Percentiles rank a stretch among this genome's conserved stretches.
Evolutionary conservation across 2,113 vertebrate genomes (phyloP).

Genomic region (Prietella phreatophila): DNA sequence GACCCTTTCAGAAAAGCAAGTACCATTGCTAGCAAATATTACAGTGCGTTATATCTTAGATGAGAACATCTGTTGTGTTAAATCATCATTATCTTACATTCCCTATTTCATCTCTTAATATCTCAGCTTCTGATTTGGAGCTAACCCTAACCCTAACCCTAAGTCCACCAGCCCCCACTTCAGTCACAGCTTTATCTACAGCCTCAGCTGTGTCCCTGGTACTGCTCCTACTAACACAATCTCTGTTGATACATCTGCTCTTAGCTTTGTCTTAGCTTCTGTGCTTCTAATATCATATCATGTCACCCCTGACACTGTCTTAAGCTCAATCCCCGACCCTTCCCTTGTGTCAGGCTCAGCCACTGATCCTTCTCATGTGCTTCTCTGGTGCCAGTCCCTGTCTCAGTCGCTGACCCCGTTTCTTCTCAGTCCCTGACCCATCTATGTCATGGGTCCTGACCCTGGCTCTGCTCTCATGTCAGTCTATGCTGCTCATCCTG

Average conservation of each 20-base stretch:
- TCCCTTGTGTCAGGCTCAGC: slow-evolving; percentile 15
- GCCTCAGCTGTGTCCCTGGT: neutral
- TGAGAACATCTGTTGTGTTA: neutral
- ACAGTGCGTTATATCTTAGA: neutral
- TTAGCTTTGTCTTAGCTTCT: neutral
- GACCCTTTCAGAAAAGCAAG: neutral
- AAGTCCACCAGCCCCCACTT: slow-evolving; percentile 8
- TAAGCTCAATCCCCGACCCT: slow-evolving; percentile 8
- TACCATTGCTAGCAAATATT: neutral
- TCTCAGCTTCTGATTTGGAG: neutral
- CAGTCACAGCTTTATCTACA: neutral
- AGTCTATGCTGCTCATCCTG: neutral
- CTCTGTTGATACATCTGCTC: slow-evolving; percentile 20
- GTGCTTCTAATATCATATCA: slow-evolving; percentile 1
- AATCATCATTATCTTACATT: neutral
- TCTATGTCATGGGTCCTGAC: slow-evolving; percentile 20
- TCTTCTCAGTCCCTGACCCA: slow-evolving; percentile 16
- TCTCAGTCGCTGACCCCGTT: slow-evolving; percentile 26
- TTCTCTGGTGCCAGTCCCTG: slow-evolving; percentile 18
- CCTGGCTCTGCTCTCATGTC: neutral
- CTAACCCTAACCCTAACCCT: no score
- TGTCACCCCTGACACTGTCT: neutral
- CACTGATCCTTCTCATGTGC: slow-evolving; percentile 27
- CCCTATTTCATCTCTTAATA: neutral
- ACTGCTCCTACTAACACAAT: neutral